Base-by-base conservation (phyloP, 2,113 vertebrate genomes). In the Macrotis lagotis region DNA sequence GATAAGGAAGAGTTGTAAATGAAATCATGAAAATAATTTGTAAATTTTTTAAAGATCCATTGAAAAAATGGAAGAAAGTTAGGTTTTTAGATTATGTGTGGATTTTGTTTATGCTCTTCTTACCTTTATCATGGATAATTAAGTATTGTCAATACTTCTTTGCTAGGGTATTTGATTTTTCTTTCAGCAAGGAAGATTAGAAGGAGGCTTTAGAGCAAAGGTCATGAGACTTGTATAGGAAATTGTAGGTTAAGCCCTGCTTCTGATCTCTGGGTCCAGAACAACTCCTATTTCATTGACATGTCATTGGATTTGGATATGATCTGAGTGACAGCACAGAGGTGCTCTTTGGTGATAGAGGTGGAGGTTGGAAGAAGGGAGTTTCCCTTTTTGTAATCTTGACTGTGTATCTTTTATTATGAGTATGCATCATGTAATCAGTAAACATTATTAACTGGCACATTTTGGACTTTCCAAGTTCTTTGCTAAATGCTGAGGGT, bases 161-260 rank as follows among this genome's bases (percentile, higher is more conserved):
- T 91, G 95, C 95, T 50, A 28, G 94, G 96, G 92, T 95, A 96
- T 97, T 96, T 97, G 98, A 98, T 97, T 96, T 95, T 98, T 97
- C 96, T 97, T 97, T 94, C 94, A 96, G 94, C 96, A 93, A 95
- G 97, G 90, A 97, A 98, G 97, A 97, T 97, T 97, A 97, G 96
- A 97, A 97, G 95, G 96, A 96, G 96, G 93, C 97, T 97, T 96
- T 98, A 98, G 98, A 99, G 98, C 97, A 97, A 98, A 98, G 96
- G 97, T 98, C 98, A 52, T 51, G 95, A 98, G 98, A 99, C 97
- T 97, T 98, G 97, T 98, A 98, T 95, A 98, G 97, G 98, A 99
- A 99, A 99, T 99, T 99, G 99, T 98, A 98, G 99, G 98, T 99
- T 99, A 98, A 99, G 98, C 98, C 98, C 98, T 98, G 97, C 98